phyloP scores from a whole-genome alignment of 2,888 invertebrate genomes.

The Oscheius sp. region DNA sequence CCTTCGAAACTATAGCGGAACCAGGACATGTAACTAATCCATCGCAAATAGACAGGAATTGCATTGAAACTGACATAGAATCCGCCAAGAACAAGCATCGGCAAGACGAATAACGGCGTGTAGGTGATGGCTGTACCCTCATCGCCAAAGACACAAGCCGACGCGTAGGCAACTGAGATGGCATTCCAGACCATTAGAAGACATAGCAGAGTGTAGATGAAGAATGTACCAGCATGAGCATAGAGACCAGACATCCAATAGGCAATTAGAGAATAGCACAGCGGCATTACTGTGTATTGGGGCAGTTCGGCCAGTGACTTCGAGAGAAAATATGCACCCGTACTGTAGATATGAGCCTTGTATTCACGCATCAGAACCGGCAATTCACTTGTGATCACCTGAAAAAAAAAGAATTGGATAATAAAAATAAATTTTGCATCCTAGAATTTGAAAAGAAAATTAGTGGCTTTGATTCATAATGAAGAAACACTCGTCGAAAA shows the following conservation, averaged over 20 bases:
- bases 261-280: slow-evolving; percentile 84
- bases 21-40: slow-evolving; percentile 62
- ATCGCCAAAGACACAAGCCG: slow-evolving; percentile 64
- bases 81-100: slow-evolving; percentile 64
- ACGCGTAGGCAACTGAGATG: slow-evolving; percentile 65
- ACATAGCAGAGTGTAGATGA: slow-evolving; percentile 55
- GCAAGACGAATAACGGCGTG: slow-evolving; percentile 63
- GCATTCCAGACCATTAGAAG: slow-evolving; percentile 58
- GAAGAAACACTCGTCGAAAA: no score
- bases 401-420: slow-evolving; percentile 13
- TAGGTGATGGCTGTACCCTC: slow-evolving; percentile 63
- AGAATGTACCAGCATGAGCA: slow-evolving; percentile 38
- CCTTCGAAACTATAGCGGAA: slow-evolving; percentile 67
- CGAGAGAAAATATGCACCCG: slow-evolving; percentile 88
- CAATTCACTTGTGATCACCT: slow-evolving; percentile 90
- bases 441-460: no score
- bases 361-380: slow-evolving; percentile 90
- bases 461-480: no score
- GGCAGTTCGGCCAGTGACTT: slow-evolving; percentile 86
- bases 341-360: slow-evolving; percentile 89
- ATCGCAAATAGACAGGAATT: slow-evolving; percentile 58
- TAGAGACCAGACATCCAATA: slow-evolving; percentile 86
- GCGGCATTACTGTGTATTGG: slow-evolving; percentile 85
- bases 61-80: slow-evolving; percentile 63
- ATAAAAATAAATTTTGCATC: no score